These are phyloP conservation scores for Oncorhynchus kisutch DNA, from an alignment of 2,113 vertebrate species.

Conservation along the genomic window DNA sequence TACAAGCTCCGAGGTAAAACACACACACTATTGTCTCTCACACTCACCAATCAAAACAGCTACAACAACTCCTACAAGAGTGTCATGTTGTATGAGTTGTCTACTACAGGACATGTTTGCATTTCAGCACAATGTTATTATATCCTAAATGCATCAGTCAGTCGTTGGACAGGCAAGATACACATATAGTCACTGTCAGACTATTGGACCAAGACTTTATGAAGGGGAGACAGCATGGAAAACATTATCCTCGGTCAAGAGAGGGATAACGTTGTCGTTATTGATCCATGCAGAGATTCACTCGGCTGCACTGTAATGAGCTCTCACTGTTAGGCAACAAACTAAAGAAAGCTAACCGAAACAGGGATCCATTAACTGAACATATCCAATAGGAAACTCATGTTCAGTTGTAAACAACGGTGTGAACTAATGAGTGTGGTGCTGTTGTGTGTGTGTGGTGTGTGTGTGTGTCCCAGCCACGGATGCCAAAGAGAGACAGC, in stretches of 20 bases:
- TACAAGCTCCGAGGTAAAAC: conserved; percentile 93
- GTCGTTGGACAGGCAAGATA: neutral
- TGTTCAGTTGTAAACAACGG: conserved; percentile 38
- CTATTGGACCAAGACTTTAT: neutral
- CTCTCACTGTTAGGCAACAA: neutral
- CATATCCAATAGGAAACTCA: too few species aligned
- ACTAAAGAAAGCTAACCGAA: too few species aligned
- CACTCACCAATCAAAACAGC: neutral
- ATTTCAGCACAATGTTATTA: neutral
- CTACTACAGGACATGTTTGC: neutral
- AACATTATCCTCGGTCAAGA: conserved; percentile 20
- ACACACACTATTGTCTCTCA: neutral
- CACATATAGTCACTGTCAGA: too few species aligned
- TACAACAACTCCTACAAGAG: too few species aligned
- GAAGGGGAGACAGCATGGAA: neutral
- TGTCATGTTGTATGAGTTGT: too few species aligned
- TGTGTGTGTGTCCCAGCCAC: conserved; percentile 76
- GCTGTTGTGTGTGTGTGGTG: conserved; percentile 78
- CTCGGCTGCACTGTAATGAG: conserved; percentile 8
- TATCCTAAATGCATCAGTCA: neutral
- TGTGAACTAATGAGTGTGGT: neutral
- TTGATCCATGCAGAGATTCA: conserved; percentile 38
- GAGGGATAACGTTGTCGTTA: neutral
- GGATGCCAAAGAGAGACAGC: conserved; percentile 95
- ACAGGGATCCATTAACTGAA: too few species aligned